Conservation (phyloP, 2,797 vertebrate genomes). For the Acanthurus lineatus region DNA sequence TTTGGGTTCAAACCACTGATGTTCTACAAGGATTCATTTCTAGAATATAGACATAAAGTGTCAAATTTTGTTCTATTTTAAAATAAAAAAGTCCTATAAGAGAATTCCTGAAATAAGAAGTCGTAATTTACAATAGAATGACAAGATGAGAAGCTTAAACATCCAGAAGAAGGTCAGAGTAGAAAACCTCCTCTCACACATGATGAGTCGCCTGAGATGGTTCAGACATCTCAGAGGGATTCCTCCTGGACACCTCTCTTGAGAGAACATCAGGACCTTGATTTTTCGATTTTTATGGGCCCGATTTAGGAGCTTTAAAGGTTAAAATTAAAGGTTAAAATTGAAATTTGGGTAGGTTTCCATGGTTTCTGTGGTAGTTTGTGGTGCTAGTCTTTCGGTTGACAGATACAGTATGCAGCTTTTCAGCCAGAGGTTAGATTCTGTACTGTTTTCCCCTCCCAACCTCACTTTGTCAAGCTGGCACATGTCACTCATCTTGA, state of each 20-base stretch:
- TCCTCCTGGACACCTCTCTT: too few relatives aligned
- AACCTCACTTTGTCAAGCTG: background rate
- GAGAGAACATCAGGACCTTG: background rate
- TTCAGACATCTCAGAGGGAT: too few relatives aligned
- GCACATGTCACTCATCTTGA: constrained; percentile 17
- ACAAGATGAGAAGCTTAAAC: background rate
- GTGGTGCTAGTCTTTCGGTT: background rate
- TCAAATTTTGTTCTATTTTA: too few relatives aligned
- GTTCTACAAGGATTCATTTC: too few relatives aligned
- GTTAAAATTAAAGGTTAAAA: too few relatives aligned
- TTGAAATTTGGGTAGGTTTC: background rate
- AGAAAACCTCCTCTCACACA: background rate
- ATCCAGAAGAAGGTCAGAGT: background rate
- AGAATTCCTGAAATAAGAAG: too few relatives aligned
- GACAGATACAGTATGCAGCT: background rate
- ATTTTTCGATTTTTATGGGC: background rate
- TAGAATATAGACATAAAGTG: too few relatives aligned
- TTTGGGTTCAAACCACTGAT: too few relatives aligned
- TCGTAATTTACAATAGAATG: background rate
- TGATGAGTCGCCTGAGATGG: too few relatives aligned
- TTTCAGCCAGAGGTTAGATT: constrained; percentile 14
- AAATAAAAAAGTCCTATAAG: too few relatives aligned
- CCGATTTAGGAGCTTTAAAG: too few relatives aligned
- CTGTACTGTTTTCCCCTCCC: background rate
- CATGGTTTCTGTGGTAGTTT: background rate